phyloP scores from a whole-genome alignment of 2,113 vertebrate species.

The Suricata suricatta region DNA sequence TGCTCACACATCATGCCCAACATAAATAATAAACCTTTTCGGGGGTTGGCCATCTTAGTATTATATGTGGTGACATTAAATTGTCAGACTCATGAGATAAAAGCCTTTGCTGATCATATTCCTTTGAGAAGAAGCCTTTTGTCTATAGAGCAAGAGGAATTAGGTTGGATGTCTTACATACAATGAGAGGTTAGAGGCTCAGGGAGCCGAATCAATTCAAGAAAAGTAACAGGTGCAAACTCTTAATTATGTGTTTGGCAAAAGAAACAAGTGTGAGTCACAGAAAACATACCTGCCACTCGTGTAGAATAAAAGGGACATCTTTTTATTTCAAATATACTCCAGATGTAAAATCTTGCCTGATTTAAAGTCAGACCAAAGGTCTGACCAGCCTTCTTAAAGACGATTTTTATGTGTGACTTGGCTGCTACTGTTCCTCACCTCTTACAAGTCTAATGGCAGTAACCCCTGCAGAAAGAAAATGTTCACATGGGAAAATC shows the following conservation, averaged over 20 bases:
- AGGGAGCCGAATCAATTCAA: not conserved
- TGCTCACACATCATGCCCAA: not conserved
- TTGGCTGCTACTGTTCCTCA: not conserved
- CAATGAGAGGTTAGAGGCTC: not conserved
- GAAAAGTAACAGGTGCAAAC: slow-evolving; percentile 48
- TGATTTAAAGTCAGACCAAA: not conserved
- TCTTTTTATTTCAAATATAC: not conserved
- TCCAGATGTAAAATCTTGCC: not conserved
- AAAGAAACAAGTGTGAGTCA: not conserved
- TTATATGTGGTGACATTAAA: not conserved
- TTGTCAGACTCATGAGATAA: not conserved
- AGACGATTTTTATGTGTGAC: not conserved
- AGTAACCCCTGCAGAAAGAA: not conserved
- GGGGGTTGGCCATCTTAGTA: not conserved
- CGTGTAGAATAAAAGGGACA: not conserved
- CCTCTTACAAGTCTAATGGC: not conserved
- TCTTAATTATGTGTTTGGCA: slow-evolving; percentile 20
- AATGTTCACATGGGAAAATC: not conserved
- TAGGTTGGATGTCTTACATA: not conserved
- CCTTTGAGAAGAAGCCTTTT: slow-evolving; percentile 28
- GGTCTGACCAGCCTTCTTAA: not conserved
- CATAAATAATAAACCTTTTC: not conserved
- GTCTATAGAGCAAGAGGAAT: not conserved
- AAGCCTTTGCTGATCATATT: slow-evolving; percentile 8
- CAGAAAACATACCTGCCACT: not conserved